Evolutionary conservation across 2,113 vertebrate species (phyloP), one percentile per base, ranked within the genome.

Genomic region (Nymphicus hollandicus): DNA sequence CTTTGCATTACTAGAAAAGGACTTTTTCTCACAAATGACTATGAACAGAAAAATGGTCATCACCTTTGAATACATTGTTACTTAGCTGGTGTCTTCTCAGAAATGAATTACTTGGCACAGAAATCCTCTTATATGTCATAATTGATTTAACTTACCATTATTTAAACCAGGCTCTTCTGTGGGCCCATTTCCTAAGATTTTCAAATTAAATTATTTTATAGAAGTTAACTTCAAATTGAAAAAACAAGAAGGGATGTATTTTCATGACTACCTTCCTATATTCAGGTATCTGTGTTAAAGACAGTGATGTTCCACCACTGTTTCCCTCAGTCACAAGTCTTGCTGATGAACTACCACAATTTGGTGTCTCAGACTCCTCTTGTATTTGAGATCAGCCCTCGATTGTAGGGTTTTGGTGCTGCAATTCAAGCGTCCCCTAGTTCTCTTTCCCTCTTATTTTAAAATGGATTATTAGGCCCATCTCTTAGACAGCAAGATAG

Each of bases 401-500:
- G 29, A 71, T 41, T 1, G 2, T 3, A 85, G 29, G 41, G 7
- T 73, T 88, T 81, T 33, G 47, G 33, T 8, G 15, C 11, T 27
- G 17, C 27, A 81, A 35, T 78, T 88, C 29, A 71, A 47, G 55
- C 29, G 5, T 41, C 11, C 50, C 19, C 56, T 55, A 53, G 46
- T 24, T 56, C 41, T 86, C 39, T 55, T 55, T 63, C 10, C 31
- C 17, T 80, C 61, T 47, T 91, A 58, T 71, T 96, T 90, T 90
- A 66, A 89, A 93, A 92, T 44, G 46, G 61, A 37, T 85, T 96
- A 90, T 87, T 96, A 94, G 46, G 28, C 44, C 41, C 41, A 3
- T 73, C 81, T 92, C 22, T 86, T 87, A 72, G 37, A 92, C 84
- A 94, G 87, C 35, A 87, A 94, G 60, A 90, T 91, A 97, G 97